Evolutionary conservation across 2,797 vertebrate genomes (phyloP).

Genomic region (Halcyon smyrnensis): DNA sequence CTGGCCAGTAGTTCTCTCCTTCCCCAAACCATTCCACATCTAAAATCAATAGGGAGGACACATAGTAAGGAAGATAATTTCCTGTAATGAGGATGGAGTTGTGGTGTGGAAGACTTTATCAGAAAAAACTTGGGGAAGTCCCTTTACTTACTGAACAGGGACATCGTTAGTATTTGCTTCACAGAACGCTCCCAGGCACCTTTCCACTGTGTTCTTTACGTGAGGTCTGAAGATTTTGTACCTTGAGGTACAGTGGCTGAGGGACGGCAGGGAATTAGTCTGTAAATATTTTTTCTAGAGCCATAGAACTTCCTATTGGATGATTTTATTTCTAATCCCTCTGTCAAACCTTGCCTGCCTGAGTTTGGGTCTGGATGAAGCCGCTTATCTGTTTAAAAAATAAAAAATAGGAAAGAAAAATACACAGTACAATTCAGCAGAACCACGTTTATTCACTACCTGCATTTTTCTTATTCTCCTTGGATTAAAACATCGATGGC

Average conservation of each 20-base stretch:
- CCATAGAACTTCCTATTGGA: neutral
- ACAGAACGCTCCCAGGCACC: neutral
- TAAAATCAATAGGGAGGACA: neutral
- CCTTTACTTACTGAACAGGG: neutral
- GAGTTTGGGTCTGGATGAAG: neutral
- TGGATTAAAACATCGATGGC: neutral
- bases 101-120: neutral
- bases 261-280: neutral
- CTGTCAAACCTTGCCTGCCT: neutral
- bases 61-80: neutral
- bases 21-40: neutral
- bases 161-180: neutral
- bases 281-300: neutral
- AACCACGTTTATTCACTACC: neutral
- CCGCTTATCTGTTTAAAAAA: neutral
- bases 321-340: neutral
- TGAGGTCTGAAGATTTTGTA: neutral
- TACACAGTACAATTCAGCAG: neutral
- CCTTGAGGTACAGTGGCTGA: neutral
- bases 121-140: neutral
- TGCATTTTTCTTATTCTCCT: neutral
- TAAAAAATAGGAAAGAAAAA: neutral
- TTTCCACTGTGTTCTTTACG: neutral
- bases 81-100: neutral
- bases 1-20: neutral